Evolutionary conservation across 2,797 vertebrate species (phyloP), one percentile per base, ranked within the genome.

Genomic region (Sphenodon punctatus): DNA sequence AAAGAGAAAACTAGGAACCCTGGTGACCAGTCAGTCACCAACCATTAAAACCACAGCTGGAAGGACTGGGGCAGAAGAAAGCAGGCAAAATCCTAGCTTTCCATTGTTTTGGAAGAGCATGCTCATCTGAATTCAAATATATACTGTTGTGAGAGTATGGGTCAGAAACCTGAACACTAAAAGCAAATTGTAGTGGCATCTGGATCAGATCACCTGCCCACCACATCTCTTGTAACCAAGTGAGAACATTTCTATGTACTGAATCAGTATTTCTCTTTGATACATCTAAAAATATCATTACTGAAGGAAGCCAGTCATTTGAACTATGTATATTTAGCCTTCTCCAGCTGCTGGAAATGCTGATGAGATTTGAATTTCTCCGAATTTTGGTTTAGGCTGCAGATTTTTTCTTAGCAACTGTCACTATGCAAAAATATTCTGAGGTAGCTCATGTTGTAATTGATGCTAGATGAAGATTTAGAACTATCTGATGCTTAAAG

Each of bases 331-430:
- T 94, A 90, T 91, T 87, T 92, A 93, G 77, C 93, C 79, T 94
- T 85, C 89, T 89, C 84, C 76, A 92, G 85, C 77, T 92, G 79
- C 72, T 94, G 80, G 83, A 91, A 93, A 88, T 90, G 90, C 80
- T 90, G 76, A 91, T 90, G 85, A 80, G 80, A 67, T 87, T 91
- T 89, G 75, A 88, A 90, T 89, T 81, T 81, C 90, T 90, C 78
- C 82, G 78, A 86, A 93, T 92, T 93, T 92, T 92, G 85, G 83
- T 85, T 90, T 80, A 91, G 78, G 84, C 61, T 88, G 75, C 76
- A 90, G 85, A 53, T 90, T 88, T 94, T n/a, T 85, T 92, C 90
- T 92, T 94, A 94, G 94, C 92, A 95, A 95, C 91, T 90, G 89
- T 92, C 94, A 93, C 94, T 82, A 93, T 82, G 89, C 77, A 86